These are phyloP conservation scores for Micrastur ruficollis DNA, from an alignment of 2,797 vertebrate genomes.

Conservation along the genomic window DNA sequence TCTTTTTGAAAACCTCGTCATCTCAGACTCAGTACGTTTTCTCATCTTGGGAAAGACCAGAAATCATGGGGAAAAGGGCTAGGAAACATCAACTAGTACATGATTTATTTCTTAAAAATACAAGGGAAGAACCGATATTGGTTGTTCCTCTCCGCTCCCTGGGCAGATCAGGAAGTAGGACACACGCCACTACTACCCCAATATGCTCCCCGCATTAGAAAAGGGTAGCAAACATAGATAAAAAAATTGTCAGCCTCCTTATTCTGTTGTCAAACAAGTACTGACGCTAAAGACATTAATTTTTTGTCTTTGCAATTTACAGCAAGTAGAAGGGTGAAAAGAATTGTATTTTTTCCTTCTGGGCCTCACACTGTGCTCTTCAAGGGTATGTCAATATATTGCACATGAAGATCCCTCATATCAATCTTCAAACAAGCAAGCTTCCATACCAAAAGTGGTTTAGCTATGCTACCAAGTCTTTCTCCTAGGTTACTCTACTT, in stretches of 20 bases:
- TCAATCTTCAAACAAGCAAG: background rate
- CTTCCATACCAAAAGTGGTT: background rate
- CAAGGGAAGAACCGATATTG: background rate
- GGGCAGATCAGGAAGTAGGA: background rate
- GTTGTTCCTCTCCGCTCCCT: background rate
- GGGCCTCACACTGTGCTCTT: background rate
- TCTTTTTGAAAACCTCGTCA: background rate
- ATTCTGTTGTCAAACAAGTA: background rate
- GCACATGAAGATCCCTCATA: background rate
- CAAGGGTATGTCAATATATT: fast-evolving
- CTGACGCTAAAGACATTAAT: background rate
- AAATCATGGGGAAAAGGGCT: background rate
- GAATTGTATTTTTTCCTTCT: background rate
- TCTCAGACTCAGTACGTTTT: background rate
- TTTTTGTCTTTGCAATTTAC: background rate
- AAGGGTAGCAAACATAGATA: background rate
- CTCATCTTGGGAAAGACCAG: background rate
- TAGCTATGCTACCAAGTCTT: background rate
- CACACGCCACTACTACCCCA: background rate
- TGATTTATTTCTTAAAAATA: background rate
- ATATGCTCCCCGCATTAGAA: background rate
- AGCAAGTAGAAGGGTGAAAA: background rate
- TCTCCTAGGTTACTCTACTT: background rate
- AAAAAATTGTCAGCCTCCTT: background rate
- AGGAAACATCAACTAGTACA: background rate